phyloP scores from a whole-genome alignment of 2,797 vertebrate species.

The Cynopterus sphinx region DNA sequence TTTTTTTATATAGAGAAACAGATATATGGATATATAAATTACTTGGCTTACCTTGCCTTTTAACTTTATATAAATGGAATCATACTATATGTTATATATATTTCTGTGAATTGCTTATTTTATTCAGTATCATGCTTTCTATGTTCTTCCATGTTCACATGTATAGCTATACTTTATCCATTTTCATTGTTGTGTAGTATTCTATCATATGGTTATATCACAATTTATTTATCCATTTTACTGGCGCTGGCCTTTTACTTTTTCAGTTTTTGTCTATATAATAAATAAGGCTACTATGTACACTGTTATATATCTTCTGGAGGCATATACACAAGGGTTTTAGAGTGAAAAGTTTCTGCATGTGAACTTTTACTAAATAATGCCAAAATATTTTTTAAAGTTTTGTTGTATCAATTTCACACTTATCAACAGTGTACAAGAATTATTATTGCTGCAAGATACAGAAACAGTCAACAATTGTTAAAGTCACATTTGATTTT shows the following conservation, averaged over 20 bases:
- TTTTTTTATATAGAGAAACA: background rate
- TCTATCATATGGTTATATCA: background rate
- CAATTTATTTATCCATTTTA: slow-evolving; percentile 1
- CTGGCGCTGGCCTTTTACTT: background rate
- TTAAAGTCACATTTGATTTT: background rate
- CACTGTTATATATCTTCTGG: background rate
- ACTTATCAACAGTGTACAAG: background rate
- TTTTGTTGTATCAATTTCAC: slow-evolving; percentile 4
- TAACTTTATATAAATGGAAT: slow-evolving; percentile 7
- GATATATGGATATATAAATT: background rate
- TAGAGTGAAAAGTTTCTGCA: slow-evolving; percentile 1
- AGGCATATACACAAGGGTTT: background rate
- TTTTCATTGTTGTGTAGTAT: background rate
- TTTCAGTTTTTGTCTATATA: background rate
- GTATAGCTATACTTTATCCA: background rate
- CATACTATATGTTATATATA: background rate
- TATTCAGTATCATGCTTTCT: background rate
- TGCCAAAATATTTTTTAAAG: background rate
- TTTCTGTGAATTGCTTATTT: background rate
- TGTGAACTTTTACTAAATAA: slow-evolving; percentile 29
- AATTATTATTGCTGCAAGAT: background rate
- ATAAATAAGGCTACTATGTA: slow-evolving; percentile 9
- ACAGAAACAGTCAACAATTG: background rate
- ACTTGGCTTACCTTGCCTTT: slow-evolving; percentile 10
- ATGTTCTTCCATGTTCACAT: background rate